A percentile compares a stretch with the other conserved stretches of the same genome.
Conservation (phyloP, 1,140 invertebrate species). For the Lordiphosa clarofinis region DNA sequence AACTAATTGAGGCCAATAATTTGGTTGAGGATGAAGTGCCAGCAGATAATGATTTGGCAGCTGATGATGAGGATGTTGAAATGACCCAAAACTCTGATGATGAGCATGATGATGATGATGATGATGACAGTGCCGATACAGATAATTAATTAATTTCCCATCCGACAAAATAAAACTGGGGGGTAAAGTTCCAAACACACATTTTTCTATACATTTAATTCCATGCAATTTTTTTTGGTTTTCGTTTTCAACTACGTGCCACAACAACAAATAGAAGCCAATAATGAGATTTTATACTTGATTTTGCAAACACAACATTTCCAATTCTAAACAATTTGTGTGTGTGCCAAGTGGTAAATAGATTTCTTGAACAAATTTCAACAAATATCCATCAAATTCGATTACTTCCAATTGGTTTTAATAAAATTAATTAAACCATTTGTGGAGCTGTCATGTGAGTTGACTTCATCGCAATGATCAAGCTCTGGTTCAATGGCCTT, state of each 20-base stretch:
- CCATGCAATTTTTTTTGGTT: slow-evolving; percentile 43
- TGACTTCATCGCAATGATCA: slow-evolving; percentile 82
- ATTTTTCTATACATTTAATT: slow-evolving; percentile 48
- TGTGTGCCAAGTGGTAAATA: slow-evolving; percentile 45
- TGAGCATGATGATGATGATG: slow-evolving; percentile 34
- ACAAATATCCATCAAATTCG: slow-evolving; percentile 22
- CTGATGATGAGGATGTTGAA: slow-evolving; percentile 35
- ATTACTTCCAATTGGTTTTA: slow-evolving; percentile 83
- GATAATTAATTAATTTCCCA: slow-evolving; percentile 14
- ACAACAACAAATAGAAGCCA: slow-evolving; percentile 63
- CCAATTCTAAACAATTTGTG: slow-evolving; percentile 38
- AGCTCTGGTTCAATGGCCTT: slow-evolving; percentile 98
- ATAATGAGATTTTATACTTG: slow-evolving; percentile 39
- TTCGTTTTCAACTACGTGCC: slow-evolving; percentile 57
- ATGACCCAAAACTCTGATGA: slow-evolving; percentile 34
- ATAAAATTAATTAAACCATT: slow-evolving; percentile 98
- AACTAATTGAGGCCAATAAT: slow-evolving; percentile 15
- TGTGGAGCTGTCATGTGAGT: slow-evolving; percentile 93
- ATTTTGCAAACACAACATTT: slow-evolving; percentile 47
- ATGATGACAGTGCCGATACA: slow-evolving; percentile 34
- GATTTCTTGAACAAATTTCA: slow-evolving; percentile 26
- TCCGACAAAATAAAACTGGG: slow-evolving; percentile 21
- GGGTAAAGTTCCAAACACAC: slow-evolving; percentile 45
- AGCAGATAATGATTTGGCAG: slow-evolving; percentile 46
- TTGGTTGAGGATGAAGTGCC: slow-evolving; percentile 31